Percentiles rank a stretch among this genome's conserved stretches.
These are phyloP conservation scores for Nemotelus pantherinus DNA, from an alignment of 2,888 invertebrate species.

Conservation along the genomic window DNA sequence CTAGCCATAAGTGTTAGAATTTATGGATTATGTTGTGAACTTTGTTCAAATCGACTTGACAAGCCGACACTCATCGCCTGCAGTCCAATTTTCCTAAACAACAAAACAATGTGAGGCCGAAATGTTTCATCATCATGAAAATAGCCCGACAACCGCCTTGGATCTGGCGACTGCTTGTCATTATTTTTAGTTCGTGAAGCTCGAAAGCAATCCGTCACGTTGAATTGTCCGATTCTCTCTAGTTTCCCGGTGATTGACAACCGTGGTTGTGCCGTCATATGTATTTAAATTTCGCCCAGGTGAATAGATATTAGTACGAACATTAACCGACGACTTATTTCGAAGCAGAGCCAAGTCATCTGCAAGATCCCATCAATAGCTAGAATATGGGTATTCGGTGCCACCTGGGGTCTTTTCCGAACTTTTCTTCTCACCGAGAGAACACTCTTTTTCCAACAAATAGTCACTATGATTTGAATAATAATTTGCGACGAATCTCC, in stretches of 20 bases:
- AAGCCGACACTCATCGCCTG: background rate
- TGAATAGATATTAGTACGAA: background rate
- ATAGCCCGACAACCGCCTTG: background rate
- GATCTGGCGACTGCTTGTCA: conserved; percentile 15
- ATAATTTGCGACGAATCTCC: no score
- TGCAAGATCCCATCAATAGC: background rate
- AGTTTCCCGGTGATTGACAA: conserved; percentile 13
- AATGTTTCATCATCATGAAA: no score
- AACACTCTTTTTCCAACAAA: no score
- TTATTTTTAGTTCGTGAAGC: conserved; percentile 28
- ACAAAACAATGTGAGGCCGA: no score
- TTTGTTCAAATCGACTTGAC: no score
- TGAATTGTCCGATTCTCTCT: background rate
- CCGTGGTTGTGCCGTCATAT: background rate
- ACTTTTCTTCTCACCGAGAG: no score
- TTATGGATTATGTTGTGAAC: no score
- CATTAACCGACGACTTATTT: background rate
- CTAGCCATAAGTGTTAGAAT: no score
- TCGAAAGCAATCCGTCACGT: background rate
- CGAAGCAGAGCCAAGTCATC: conserved; percentile 28
- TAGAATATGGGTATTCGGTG: no score
- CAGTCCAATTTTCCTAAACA: background rate
- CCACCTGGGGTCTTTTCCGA: no score
- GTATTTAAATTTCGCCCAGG: conserved; percentile 37
- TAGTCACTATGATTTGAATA: no score